Conservation (phyloP, 2,888 invertebrate genomes). For the Trachelus stipa region DNA sequence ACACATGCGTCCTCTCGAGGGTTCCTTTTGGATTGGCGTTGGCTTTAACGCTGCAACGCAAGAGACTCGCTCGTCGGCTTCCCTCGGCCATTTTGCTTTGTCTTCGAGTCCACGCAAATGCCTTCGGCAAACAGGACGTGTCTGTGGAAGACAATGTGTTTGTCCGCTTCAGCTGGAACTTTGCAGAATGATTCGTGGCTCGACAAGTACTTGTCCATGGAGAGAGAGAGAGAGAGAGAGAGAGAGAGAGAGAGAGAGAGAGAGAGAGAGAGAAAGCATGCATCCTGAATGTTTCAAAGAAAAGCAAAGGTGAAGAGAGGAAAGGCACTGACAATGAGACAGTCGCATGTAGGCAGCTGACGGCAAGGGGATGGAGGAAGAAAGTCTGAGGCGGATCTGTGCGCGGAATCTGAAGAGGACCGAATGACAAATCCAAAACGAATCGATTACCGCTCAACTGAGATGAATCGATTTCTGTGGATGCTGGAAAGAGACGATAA, state of each 20-base stretch:
- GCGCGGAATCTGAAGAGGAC: not conserved
- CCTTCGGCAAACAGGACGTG: slow-evolving; percentile 11
- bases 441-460: not conserved
- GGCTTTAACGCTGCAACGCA: too few species aligned
- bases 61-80: too few species aligned
- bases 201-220: not conserved
- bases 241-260: too few species aligned
- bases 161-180: not conserved
- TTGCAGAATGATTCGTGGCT: not conserved
- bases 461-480: too few species aligned
- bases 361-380: not conserved
- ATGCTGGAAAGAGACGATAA: too few species aligned
- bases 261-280: not conserved
- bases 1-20: too few species aligned
- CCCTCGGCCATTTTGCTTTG: slow-evolving; percentile 5
- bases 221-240: too few species aligned
- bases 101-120: slow-evolving; percentile 11
- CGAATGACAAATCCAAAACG: not conserved
- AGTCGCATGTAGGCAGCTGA: not conserved
- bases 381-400: slow-evolving; percentile 3
- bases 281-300: not conserved
- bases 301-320: not conserved
- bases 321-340: too few species aligned
- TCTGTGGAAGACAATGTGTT: not conserved
- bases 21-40: too few species aligned